Percentiles rank a stretch among this genome's conserved stretches.
Evolutionary conservation across 2,797 vertebrate genomes (phyloP).

Genomic region (Diglossa cyanea): DNA sequence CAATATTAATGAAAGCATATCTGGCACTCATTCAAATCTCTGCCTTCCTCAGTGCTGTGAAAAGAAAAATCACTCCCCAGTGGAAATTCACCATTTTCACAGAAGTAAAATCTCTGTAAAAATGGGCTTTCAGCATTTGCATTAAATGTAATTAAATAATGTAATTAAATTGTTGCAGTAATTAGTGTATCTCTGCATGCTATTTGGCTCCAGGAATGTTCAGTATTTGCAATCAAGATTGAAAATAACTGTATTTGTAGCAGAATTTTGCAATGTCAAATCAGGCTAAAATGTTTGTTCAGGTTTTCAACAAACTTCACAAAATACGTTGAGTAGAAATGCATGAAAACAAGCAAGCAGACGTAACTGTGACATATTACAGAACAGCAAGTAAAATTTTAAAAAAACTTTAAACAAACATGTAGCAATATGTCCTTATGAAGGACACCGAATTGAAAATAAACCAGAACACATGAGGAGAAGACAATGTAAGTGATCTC

Average conservation of each 20-base stretch:
- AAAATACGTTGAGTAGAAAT: not conserved
- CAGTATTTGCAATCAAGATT: not conserved
- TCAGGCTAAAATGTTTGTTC: not conserved
- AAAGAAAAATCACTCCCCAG: conserved; percentile 15
- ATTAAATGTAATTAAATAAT: conserved; percentile 50
- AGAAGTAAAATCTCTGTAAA: conserved; percentile 27
- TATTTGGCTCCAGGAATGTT: conserved; percentile 1
- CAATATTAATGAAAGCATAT: conserved; percentile 56
- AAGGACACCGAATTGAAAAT: not conserved
- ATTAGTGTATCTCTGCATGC: conserved; percentile 9
- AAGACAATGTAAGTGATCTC: not conserved
- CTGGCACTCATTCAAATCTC: conserved; percentile 42
- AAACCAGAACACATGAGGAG: not conserved
- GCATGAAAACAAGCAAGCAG: not conserved
- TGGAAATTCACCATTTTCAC: conserved; percentile 40
- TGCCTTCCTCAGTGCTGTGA: not conserved
- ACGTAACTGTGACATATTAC: not conserved
- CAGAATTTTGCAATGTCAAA: not conserved
- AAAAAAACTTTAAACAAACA: not conserved
- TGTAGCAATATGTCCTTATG: not conserved
- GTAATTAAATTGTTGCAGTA: conserved; percentile 38
- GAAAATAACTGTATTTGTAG: not conserved
- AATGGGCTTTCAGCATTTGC: conserved; percentile 21
- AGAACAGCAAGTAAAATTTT: not conserved
- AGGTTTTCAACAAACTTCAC: not conserved